Evolutionary conservation across 2,113 vertebrate genomes (phyloP), one percentile per base, ranked within the genome.

Genomic region (Podiceps cristatus): DNA sequence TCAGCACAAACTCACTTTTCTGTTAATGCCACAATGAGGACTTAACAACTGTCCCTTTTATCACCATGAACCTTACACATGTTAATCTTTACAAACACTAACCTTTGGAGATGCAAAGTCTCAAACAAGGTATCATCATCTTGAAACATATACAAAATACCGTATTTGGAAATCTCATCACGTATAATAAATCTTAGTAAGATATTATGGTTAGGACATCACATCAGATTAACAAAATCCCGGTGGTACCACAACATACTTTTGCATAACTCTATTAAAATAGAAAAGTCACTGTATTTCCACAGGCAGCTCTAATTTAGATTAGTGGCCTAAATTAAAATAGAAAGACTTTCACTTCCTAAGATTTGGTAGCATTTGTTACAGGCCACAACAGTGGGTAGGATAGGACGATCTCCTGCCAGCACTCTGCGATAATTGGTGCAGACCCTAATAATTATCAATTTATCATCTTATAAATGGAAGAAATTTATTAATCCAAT

Each of bases 101-200:
- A 29, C 58, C 42, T 80, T 50, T 44, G 29, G 20, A 86, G 11
- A 58, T 10, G 8, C 9, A 55, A 29, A 60, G 28, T 86, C 42
- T 50, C 40, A 28, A 19, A n/a, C 13, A 24, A 50, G 25, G 8
- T 12, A 37, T 5, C 42, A 50, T 7, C 37, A 56, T 3, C 9
- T 33, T 73, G 37, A 82, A 90, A 77, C 1, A 0, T 4, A 49
- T 12, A 50, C 28, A 55, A 55, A 84, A 76, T 13, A 25, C 7
- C 45, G 31, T 8, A 20, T 62, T 53, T 71, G 23, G 28, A 74
- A 56, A 86, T 17, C 18, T 55, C n/a, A 33, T 15, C 5, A 17
- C 14, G 22, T 18, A 12, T 14, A 44, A 8, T 28, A 44, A 47
- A 23, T 29, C 20, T 64, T 0, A 0, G 3, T 29, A 49, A 40